These are phyloP conservation scores for Sycobia sp. DNA, from an alignment of 1,140 invertebrate genomes.

Conservation along the genomic window DNA sequence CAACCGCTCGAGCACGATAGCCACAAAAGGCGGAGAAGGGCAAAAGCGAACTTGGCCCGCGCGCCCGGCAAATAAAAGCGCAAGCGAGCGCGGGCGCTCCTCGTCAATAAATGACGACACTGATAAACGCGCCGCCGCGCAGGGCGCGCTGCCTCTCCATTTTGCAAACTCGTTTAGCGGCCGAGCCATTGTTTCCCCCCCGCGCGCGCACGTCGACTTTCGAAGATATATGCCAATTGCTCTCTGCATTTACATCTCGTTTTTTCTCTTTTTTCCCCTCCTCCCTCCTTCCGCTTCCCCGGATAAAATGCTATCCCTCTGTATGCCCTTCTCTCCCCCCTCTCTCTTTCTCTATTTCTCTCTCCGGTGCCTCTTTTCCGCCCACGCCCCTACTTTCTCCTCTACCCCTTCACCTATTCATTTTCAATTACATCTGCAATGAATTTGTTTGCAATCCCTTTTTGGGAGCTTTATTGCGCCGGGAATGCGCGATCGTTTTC, in stretches of 20 bases:
- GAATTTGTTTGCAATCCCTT: not conserved
- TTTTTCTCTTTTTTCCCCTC: constrained; percentile 14
- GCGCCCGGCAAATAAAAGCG: constrained; percentile 31
- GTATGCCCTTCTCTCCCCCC: too few relatives aligned
- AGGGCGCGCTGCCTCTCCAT: not conserved
- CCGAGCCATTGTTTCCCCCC: constrained; percentile 26
- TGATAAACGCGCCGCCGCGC: constrained; percentile 30
- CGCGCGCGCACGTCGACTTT: not conserved
- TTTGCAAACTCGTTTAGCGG: constrained; percentile 29
- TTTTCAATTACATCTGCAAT: constrained; percentile 20
- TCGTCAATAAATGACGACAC: constrained; percentile 38
- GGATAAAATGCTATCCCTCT: too few relatives aligned
- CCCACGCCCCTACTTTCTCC: not conserved
- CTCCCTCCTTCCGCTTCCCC: not conserved
- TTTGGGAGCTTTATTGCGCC: too few relatives aligned
- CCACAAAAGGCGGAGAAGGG: constrained; percentile 12
- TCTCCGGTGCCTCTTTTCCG: not conserved
- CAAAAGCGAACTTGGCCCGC: constrained; percentile 11
- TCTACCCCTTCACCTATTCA: constrained; percentile 11
- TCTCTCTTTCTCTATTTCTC: too few relatives aligned
- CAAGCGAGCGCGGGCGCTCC: too few relatives aligned
- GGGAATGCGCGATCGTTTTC: too few relatives aligned
- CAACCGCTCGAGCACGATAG: too few relatives aligned
- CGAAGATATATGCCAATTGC: constrained; percentile 28
- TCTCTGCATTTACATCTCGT: constrained; percentile 24